Evolutionary conservation across 1,140 invertebrate species (phyloP).

Genomic region (Drosophila watanabei): DNA sequence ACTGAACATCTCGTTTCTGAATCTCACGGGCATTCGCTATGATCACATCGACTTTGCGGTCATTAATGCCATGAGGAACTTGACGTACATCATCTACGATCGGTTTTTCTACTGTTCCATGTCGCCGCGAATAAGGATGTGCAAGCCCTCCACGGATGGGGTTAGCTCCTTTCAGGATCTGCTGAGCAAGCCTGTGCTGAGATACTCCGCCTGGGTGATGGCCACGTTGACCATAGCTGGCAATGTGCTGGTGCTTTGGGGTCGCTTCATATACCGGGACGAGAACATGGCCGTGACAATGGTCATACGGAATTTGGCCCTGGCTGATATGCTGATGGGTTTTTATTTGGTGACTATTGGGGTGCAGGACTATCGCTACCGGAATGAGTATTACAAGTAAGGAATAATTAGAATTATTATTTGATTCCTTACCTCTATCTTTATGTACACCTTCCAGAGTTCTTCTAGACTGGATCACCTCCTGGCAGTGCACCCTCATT

Average conservation of each 20-base stretch:
- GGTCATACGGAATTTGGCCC: constrained; percentile 91
- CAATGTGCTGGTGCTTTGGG: constrained; percentile 90
- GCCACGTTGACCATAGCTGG: constrained; percentile 89
- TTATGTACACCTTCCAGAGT: constrained; percentile 62
- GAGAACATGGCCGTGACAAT: constrained; percentile 88
- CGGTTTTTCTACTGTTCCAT: constrained; percentile 91
- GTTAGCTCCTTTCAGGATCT: constrained; percentile 90
- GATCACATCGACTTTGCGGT: constrained; percentile 87
- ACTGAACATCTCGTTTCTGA: constrained; percentile 79
- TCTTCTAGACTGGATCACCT: constrained; percentile 90
- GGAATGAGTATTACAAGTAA: constrained; percentile 88
- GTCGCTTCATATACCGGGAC: constrained; percentile 88
- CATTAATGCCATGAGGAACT: constrained; percentile 86
- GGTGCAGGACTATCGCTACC: constrained; percentile 88
- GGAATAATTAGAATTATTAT: background rate
- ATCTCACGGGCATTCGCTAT: constrained; percentile 87
- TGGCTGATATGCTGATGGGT: constrained; percentile 93
- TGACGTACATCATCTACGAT: constrained; percentile 89
- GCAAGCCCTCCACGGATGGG: constrained; percentile 90
- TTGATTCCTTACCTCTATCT: background rate
- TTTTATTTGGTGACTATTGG: constrained; percentile 91
- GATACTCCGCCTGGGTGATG: constrained; percentile 91
- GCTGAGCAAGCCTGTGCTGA: constrained; percentile 88
- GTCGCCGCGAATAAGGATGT: constrained; percentile 88
- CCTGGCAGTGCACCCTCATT: constrained; percentile 88